phyloP scores from a whole-genome alignment of 2,888 invertebrate genomes.

The Scaptomyza flava region DNA sequence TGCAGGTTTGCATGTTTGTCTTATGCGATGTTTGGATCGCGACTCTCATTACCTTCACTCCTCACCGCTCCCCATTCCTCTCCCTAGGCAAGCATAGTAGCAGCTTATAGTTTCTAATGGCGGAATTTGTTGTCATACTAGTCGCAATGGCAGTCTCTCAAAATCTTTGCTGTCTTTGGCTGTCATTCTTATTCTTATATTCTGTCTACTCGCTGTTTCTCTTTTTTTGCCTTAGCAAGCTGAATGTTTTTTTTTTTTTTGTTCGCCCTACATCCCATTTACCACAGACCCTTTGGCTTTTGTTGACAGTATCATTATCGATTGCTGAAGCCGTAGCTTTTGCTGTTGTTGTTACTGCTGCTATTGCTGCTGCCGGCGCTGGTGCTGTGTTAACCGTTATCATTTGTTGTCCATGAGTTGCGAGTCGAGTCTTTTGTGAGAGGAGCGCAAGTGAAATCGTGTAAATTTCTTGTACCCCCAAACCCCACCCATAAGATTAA shows the following conservation, averaged over 20 bases:
- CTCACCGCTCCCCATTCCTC: background rate
- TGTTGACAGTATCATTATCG: conserved; percentile 79
- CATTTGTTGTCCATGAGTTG: conserved; percentile 80
- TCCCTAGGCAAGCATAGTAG: conserved; percentile 42
- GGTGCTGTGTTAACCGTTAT: conserved; percentile 70
- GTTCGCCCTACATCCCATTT: background rate
- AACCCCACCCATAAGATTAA: conserved; percentile 58
- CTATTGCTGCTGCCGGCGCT: conserved; percentile 26
- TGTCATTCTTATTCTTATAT: conserved; percentile 77
- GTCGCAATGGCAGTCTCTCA: conserved; percentile 50
- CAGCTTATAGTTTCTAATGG: conserved; percentile 75
- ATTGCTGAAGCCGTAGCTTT: conserved; percentile 35
- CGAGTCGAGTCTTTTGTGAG: conserved; percentile 50
- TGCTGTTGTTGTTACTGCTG: conserved; percentile 27
- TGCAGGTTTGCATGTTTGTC: conserved; percentile 35
- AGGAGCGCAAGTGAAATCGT: conserved; percentile 58
- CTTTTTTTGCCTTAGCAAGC: conserved; percentile 44
- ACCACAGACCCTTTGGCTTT: conserved; percentile 48
- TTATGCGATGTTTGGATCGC: conserved; percentile 21
- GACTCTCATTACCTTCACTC: background rate
- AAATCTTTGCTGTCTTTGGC: conserved; percentile 68
- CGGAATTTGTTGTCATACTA: conserved; percentile 66
- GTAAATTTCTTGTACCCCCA: conserved; percentile 57
- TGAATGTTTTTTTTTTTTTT: conserved; percentile 40
- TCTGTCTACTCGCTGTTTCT: conserved; percentile 39